A percentile compares a stretch with the other conserved stretches of the same genome.
phyloP scores from a whole-genome alignment of 2,888 invertebrate genomes.

The Drosophila tanythrix region DNA sequence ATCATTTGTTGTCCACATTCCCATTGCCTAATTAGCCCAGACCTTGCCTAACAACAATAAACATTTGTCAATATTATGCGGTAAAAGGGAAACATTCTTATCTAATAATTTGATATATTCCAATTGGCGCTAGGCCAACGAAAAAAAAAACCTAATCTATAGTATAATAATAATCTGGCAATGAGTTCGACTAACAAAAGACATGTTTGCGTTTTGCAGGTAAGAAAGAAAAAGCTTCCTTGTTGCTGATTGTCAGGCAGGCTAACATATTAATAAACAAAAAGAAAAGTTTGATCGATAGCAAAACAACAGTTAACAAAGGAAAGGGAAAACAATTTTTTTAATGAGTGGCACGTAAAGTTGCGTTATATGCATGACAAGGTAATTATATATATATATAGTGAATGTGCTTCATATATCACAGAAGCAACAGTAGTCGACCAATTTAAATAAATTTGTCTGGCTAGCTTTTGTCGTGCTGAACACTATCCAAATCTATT shows the following conservation, averaged over 20 bases:
- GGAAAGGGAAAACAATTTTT: conserved; percentile 6
- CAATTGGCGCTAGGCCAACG: conserved; percentile 24
- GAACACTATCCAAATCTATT: background rate
- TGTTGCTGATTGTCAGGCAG: conserved; percentile 17
- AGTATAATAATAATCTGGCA: conserved; percentile 10
- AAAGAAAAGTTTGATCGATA: conserved; percentile 60
- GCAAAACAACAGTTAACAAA: conserved; percentile 17
- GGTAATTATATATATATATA: background rate
- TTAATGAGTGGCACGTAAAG: conserved; percentile 21
- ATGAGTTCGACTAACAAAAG: conserved; percentile 21
- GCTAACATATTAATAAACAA: conserved; percentile 34
- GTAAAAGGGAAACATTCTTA: conserved; percentile 36
- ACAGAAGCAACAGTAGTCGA: background rate
- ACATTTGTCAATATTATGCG: conserved; percentile 19
- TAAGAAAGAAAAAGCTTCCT: conserved; percentile 10
- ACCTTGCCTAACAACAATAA: conserved; percentile 35
- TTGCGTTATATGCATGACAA: conserved; percentile 11
- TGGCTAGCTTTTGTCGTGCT: background rate
- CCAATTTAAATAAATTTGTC: background rate
- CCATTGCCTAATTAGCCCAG: conserved; percentile 11
- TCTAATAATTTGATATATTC: conserved; percentile 10
- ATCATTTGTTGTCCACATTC: conserved; percentile 11
- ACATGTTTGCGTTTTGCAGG: conserved; percentile 1
- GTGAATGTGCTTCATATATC: background rate
- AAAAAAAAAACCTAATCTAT: conserved; percentile 16